phyloP scores from a whole-genome alignment of 2,888 invertebrate species.

The Chrysomela aeneicollis region DNA sequence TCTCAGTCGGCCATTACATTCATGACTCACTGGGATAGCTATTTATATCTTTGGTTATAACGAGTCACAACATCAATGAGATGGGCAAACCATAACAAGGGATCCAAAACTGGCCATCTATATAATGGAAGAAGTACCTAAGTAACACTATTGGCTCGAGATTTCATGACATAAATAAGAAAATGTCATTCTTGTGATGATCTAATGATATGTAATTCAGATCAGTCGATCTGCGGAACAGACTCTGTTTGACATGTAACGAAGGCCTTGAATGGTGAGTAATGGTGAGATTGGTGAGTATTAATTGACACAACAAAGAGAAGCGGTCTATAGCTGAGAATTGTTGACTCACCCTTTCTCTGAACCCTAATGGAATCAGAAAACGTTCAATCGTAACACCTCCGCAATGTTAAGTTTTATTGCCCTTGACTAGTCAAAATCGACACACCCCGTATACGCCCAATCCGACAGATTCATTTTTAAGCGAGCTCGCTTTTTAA shows the following conservation, averaged over 20 bases:
- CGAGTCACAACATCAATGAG: too few species aligned
- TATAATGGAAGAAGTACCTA: too few species aligned
- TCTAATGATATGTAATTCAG: too few species aligned
- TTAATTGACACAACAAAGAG: slow-evolving; percentile 5
- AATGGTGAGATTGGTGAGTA: not conserved
- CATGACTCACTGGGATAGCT: not conserved
- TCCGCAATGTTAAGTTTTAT: slow-evolving; percentile 37
- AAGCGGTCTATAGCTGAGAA: not conserved
- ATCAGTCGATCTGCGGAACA: too few species aligned
- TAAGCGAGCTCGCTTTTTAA: slow-evolving; percentile 51
- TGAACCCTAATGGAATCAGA: slow-evolving; percentile 31
- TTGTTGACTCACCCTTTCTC: slow-evolving; percentile 18
- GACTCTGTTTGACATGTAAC: not conserved
- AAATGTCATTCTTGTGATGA: too few species aligned
- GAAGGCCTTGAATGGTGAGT: not conserved
- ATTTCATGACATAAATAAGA: too few species aligned
- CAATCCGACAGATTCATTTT: slow-evolving; percentile 47
- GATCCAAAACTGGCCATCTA: too few species aligned
- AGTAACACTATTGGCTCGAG: too few species aligned
- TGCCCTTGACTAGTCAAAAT: slow-evolving; percentile 49
- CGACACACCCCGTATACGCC: slow-evolving; percentile 52
- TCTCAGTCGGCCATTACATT: not conserved
- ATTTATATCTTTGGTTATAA: too few species aligned
- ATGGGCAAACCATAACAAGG: too few species aligned
- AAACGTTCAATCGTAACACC: slow-evolving; percentile 34